A percentile compares a stretch with the other conserved stretches of the same genome.
Evolutionary conservation across 2,113 vertebrate species (phyloP).

Genomic region (Coracopsis vasa): DNA sequence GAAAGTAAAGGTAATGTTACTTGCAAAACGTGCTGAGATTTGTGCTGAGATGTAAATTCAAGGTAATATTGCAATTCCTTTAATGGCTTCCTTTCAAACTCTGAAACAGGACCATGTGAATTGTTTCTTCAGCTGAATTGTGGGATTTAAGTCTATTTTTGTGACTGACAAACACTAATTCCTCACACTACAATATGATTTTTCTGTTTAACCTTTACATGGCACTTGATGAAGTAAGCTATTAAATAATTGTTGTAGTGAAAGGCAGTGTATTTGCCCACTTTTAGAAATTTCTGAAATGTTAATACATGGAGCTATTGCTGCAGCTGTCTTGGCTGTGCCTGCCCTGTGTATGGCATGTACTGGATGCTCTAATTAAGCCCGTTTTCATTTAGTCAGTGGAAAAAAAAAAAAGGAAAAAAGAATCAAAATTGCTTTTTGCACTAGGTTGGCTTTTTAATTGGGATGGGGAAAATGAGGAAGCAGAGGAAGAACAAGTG

Average conservation of each 20-base stretch:
- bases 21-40: not conserved
- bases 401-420: not conserved
- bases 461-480: conserved; percentile 29
- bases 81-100: not conserved
- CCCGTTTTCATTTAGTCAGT: conserved; percentile 28
- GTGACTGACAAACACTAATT: not conserved
- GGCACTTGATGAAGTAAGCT: conserved; percentile 17
- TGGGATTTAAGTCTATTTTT: not conserved
- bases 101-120: not conserved
- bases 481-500: not conserved
- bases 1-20: not conserved
- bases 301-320: not conserved
- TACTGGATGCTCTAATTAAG: conserved; percentile 46
- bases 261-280: conserved; percentile 21
- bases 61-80: not conserved
- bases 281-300: conserved; percentile 35
- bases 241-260: conserved; percentile 31
- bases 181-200: not conserved
- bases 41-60: not conserved
- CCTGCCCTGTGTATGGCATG: not conserved
- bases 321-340: not conserved
- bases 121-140: not conserved
- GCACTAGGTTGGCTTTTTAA: conserved; percentile 9
- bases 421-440: conserved; percentile 28
- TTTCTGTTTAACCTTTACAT: not conserved